Base-by-base conservation (phyloP, 2,113 vertebrate species). In the Tachycineta bicolor region DNA sequence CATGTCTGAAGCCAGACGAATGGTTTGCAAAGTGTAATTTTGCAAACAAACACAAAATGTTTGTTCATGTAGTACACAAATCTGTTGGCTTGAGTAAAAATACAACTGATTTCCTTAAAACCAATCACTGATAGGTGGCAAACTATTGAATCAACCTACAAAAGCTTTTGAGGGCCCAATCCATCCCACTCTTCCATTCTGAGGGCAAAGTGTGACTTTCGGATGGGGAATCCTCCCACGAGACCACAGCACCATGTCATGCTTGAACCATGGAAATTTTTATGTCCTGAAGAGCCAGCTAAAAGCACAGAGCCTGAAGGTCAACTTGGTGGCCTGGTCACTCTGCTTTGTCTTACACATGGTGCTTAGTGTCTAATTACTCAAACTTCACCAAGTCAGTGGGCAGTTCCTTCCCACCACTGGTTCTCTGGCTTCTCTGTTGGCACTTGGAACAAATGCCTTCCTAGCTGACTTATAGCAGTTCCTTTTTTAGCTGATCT, bases 271-370 rank as follows among this genome's bases (percentile, higher is more conserved):
- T 9, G 28, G 25, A 52, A 12, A 44, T 33, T 55, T 69, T 5
- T 10, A 7, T 28, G 4, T 18, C 22, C 31, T 20, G 15, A 17
- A 17, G 13, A 74, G 1, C 10, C 31, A 59, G 17, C 17, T 50
- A 15, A 33, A 56, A 91, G 12, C 16, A 63, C 14, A 39, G 33
- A 67, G 7, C 18, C 21, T 0, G 1, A 73, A 43, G 18, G 49
- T 25, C 8, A 52, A 0, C 4, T 4, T n/a, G 11, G 21, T 21
- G 11, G 9, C 28, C 64, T 56, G 5, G 43, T 79, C 1, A 2
- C 19, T 49, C n/a, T 19, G 17, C 12, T 34, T 86, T 59, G 9
- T 11, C 26, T 83, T 71, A 39, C 0, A 2, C 14, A 4, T 4
- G 8, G 2, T 77, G 10, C 19, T 46, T 41, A 39, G 12, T 22